phyloP scores from a whole-genome alignment of 2,113 vertebrate genomes.

The Oncorhynchus clarkii region DNA sequence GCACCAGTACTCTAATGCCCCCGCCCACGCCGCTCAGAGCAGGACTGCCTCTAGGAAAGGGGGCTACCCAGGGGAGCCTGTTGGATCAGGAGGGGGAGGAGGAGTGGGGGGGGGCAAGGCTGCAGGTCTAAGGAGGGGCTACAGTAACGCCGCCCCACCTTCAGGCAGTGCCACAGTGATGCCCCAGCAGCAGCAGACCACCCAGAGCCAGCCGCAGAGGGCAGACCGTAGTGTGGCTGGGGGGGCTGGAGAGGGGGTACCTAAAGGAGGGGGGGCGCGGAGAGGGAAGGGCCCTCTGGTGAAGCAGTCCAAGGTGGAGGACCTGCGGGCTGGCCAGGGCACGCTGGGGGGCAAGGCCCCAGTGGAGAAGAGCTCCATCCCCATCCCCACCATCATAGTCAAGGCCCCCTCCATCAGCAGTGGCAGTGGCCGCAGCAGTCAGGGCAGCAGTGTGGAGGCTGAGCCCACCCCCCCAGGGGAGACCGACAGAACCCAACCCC shows the following conservation, averaged over 20 bases:
- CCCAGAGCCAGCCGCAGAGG: conserved; percentile 69
- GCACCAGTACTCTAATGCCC: conserved; percentile 63
- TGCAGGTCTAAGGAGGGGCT: conserved; percentile 72
- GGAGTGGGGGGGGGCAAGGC: conserved; percentile 58
- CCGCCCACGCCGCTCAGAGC: conserved; percentile 64
- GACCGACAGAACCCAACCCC: conserved; percentile 65
- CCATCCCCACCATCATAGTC: conserved; percentile 91
- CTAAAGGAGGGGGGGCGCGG: conserved; percentile 67
- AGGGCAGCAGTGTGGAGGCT: conserved; percentile 90
- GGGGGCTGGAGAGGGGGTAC: conserved; percentile 60
- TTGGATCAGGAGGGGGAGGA: conserved; percentile 42
- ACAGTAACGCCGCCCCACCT: conserved; percentile 69
- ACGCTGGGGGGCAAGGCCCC: conserved; percentile 64
- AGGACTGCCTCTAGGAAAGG: conserved; percentile 75
- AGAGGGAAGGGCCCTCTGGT: conserved; percentile 86
- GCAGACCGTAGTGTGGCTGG: conserved; percentile 58
- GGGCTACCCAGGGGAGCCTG: conserved; percentile 68
- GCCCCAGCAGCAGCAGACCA: conserved; percentile 66
- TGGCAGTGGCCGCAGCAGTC: conserved; percentile 89
- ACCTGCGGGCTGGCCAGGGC: conserved; percentile 68
- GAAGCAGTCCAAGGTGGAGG: conserved; percentile 91
- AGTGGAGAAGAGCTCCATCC: conserved; percentile 87
- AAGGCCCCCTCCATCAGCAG: conserved; percentile 92
- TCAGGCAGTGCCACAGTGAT: conserved; percentile 71
- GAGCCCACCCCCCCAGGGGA: conserved; percentile 68